These are phyloP conservation scores for Trichogramma evanescens DNA, from an alignment of 2,888 invertebrate genomes.

Conservation along the genomic window DNA sequence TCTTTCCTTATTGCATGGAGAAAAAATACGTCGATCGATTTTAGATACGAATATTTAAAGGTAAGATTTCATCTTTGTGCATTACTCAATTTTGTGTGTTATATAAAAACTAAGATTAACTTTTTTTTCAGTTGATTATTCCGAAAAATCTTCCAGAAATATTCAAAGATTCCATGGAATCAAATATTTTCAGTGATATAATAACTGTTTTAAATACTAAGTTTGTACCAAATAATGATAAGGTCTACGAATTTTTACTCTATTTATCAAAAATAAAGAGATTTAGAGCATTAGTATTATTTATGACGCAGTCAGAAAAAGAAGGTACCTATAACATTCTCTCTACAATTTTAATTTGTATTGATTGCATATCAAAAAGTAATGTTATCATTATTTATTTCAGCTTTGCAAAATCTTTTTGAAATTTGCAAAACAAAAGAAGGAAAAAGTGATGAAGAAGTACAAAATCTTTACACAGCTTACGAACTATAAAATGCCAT, in stretches of 20 bases:
- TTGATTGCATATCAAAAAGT: slow-evolving; percentile 8
- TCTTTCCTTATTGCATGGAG: slow-evolving; percentile 63
- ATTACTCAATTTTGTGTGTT: slow-evolving; percentile 1
- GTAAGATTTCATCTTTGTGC: slow-evolving; percentile 31
- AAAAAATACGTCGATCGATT: slow-evolving; percentile 48
- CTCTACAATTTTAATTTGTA: slow-evolving; percentile 6
- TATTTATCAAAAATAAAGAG: slow-evolving; percentile 56
- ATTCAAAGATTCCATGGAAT: slow-evolving; percentile 64
- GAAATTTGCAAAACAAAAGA: slow-evolving; percentile 38
- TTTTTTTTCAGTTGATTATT: slow-evolving; percentile 52
- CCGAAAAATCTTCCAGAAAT: slow-evolving; percentile 55
- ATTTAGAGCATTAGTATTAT: slow-evolving; percentile 61
- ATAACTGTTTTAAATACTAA: slow-evolving; percentile 49
- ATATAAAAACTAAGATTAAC: background rate
- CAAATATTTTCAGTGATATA: slow-evolving; percentile 57
- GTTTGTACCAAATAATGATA: slow-evolving; percentile 46
- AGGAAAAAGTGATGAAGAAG: slow-evolving; percentile 34
- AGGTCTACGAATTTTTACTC: slow-evolving; percentile 51
- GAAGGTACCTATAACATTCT: slow-evolving; percentile 46
- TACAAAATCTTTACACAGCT: slow-evolving; percentile 37
- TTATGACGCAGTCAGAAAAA: slow-evolving; percentile 56
- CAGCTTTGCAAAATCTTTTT: slow-evolving; percentile 45
- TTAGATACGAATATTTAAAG: slow-evolving; percentile 57
- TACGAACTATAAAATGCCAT: slow-evolving; percentile 42
- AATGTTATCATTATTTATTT: slow-evolving; percentile 26